Evolutionary conservation across 2,888 invertebrate species (phyloP), one percentile per base, ranked within the genome.

Genomic region (Acronicta aceris): DNA sequence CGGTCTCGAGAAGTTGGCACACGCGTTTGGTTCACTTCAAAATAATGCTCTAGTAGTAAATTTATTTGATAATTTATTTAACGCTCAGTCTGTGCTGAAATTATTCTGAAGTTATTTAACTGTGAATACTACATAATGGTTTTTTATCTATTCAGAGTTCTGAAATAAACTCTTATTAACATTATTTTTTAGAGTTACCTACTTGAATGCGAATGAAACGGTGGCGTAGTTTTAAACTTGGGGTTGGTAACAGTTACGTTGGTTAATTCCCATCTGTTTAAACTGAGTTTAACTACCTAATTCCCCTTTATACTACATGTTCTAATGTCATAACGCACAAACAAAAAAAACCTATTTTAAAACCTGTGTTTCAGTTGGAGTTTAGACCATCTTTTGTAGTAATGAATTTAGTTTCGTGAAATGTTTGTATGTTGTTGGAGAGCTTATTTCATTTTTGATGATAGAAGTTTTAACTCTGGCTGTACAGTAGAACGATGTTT

Each of bases 161-260:
- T 70, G 48, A 54, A 49, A 13, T n/a, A 13, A 48, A 41, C 47
- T 66, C 16, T 9, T 16, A 49, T 59, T 66, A 72, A 66, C 61
- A 71, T 77, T 69, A 62, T 68, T 71, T 53, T 46, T 71, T 63
- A 59, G 54, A 50, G 16, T 46, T 65, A n/a, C 5, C 38, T 38
- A 54, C 55, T 54, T 60, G 45, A 67, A 55, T 36, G 49, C 42
- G 50, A 54, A 52, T 16, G 40, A 59, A 61, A 62, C 48, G 30
- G 38, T 45, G 53, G 49, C 57, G 46, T 55, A 58, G 62, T 73
- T 60, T 59, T 40, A 46, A 63, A 36, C 54, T 65, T 43, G 63
- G 66, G 62, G 40, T 40, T 25, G 36, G 55, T 65, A 49, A 38
- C 21, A 17, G 21, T 25, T 25, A 47, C 41, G 47, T 27, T 52